Evolutionary conservation across 2,888 invertebrate genomes (phyloP).

Genomic region (Brachypalpus laphriformis): DNA sequence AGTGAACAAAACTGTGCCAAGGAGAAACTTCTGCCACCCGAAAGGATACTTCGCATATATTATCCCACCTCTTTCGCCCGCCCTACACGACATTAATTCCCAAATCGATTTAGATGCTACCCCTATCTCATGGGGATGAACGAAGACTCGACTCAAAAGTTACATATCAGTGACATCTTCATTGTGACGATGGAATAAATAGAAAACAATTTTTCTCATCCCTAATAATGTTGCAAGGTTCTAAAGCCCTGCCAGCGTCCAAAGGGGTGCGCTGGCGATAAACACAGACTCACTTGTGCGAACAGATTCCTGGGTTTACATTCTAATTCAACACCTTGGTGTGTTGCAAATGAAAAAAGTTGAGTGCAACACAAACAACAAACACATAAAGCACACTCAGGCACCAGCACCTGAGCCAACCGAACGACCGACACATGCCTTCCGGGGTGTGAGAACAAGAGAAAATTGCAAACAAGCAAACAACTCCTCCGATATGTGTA

Average conservation of each 20-base stretch:
- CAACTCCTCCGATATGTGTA: constrained; percentile 30
- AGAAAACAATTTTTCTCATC: constrained; percentile 32
- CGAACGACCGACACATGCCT: constrained; percentile 1
- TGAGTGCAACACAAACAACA: constrained; percentile 62
- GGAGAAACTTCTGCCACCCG: constrained; percentile 45
- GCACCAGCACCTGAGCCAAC: constrained; percentile 9
- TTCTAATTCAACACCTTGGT: constrained; percentile 65
- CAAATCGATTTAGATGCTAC: constrained; percentile 57
- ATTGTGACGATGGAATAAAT: constrained; percentile 33
- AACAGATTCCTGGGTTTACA: constrained; percentile 39
- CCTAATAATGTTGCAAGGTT: constrained; percentile 8
- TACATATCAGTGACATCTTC: constrained; percentile 59
- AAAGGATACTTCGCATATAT: constrained; percentile 36
- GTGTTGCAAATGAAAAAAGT: constrained; percentile 69
- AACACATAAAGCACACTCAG: constrained; percentile 23
- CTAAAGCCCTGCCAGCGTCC: background rate
- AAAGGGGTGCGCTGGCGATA: background rate
- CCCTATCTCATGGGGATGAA: background rate
- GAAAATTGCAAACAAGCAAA: constrained; percentile 45
- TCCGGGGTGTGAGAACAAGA: background rate
- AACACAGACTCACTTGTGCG: constrained; percentile 35
- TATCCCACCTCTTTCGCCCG: background rate
- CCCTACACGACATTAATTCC: constrained; percentile 41
- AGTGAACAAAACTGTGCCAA: constrained; percentile 61
- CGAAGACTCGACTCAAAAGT: constrained; percentile 19